Evolutionary conservation across 2,797 vertebrate genomes (phyloP), one percentile per base, ranked within the genome.

Genomic region (Scolopax rusticola): DNA sequence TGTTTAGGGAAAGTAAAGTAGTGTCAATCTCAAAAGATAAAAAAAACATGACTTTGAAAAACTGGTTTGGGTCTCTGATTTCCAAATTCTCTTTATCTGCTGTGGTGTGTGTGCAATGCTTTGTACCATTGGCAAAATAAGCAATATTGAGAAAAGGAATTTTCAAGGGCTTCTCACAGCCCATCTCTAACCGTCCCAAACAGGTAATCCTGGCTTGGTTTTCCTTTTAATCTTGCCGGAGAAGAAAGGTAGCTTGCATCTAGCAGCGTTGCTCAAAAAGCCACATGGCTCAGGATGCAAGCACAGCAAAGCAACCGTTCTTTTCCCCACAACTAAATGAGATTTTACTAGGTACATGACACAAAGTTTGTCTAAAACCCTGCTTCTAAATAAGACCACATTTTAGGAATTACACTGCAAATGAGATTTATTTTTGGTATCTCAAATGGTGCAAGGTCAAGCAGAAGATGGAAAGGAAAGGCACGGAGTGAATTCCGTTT

Each of bases 91-190:
- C 92, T 93, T 87, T 32, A 73, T 89, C 50, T 83, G 71, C 60
- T 40, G 56, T 2, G 36, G 33, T 51, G 30, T 65, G 71, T 3
- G 3, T 28, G 24, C 2, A 2, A 23, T 16, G 25, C 81, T 93
- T 90, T 89, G 67, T 79, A 43, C 74, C 82, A 59, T 12, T 33
- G 45, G 75, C 84, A 92, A 85, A 94, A 76, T 23, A 76, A 59
- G 78, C 63, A 73, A 17, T 0, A 0, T 0, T 63, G 56, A 94
- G 70, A 76, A 76, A 61, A 36, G 84, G 75, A 74, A 85, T 93
- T 95, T 51, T 77, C 70, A 91, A 93, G 78, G 51, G 56, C 25
- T 96, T 94, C 92, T 96, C 86, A 80, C 81, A 91, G 87, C 64
- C 67, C 76, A 54, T 38, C 74, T 95, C 68, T 36, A 95, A 84